A percentile compares a stretch with the other conserved stretches of the same genome.
Evolutionary conservation across 2,113 vertebrate species (phyloP).

Genomic region (Toxostoma redivivum): DNA sequence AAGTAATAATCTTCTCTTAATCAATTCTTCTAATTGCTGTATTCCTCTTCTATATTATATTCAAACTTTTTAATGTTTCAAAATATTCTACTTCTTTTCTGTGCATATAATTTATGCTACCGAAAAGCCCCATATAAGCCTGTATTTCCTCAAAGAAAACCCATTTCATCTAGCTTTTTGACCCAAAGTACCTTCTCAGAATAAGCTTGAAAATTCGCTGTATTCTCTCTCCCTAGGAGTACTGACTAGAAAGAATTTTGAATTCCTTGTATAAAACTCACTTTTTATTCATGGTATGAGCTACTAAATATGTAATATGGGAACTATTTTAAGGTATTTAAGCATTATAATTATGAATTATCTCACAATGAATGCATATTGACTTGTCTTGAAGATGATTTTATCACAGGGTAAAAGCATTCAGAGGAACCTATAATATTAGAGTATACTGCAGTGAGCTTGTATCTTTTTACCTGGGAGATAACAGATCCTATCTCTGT

Average conservation of each 20-base stretch:
- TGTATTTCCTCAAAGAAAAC: neutral
- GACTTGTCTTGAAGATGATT: neutral
- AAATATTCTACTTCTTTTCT: neutral
- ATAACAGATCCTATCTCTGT: neutral
- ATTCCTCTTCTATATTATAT: neutral
- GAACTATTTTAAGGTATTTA: neutral
- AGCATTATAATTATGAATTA: neutral
- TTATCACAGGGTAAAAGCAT: neutral
- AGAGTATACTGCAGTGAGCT: neutral
- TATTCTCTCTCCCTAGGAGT: neutral
- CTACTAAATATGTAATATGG: neutral
- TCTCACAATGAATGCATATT: neutral
- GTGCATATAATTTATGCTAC: neutral
- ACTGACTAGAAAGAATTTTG: neutral
- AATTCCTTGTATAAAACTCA: neutral
- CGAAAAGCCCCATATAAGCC: neutral
- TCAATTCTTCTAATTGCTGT: neutral
- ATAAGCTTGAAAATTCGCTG: neutral
- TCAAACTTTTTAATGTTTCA: neutral
- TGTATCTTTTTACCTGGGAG: neutral
- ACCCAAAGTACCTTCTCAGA: neutral
- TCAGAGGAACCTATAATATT: fast-evolving
- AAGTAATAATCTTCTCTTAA: neutral
- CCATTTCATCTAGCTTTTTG: neutral
- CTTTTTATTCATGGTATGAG: neutral